phyloP scores from a whole-genome alignment of 2,888 invertebrate genomes.

The Acrobasis repandana region DNA sequence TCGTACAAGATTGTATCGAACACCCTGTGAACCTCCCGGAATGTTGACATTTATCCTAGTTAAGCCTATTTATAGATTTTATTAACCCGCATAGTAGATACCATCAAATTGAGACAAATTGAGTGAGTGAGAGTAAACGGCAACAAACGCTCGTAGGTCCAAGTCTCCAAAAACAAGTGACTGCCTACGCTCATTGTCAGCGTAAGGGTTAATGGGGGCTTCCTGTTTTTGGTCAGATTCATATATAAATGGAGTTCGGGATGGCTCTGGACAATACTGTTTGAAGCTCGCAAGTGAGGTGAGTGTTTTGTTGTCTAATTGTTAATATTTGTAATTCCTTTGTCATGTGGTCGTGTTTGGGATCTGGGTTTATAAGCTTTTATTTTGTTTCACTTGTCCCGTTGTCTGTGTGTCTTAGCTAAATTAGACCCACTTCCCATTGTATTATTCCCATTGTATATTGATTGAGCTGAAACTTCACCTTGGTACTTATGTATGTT shows the following conservation, averaged over 20 bases:
- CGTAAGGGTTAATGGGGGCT: neutral
- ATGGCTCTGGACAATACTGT: neutral
- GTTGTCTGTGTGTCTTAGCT: no score
- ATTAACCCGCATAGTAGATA: neutral
- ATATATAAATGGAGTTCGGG: neutral
- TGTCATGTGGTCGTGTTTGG: no score
- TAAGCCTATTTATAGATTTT: neutral
- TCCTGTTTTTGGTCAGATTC: conserved; percentile 1
- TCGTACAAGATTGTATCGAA: no score
- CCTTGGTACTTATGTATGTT: no score
- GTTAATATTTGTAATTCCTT: no score
- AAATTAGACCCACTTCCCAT: no score
- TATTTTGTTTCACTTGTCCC: no score
- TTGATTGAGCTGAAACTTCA: no score
- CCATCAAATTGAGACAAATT: neutral
- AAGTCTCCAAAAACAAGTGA: neutral
- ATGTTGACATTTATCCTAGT: neutral
- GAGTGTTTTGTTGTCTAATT: neutral
- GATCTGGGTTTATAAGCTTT: no score
- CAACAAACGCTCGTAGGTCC: neutral
- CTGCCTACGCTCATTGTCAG: neutral
- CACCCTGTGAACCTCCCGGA: no score
- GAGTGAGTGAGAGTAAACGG: no score
- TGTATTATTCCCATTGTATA: no score
- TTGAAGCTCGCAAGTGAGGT: neutral